Evolutionary conservation across 2,113 vertebrate genomes (phyloP).

Genomic region (Rhynchopsitta pachyrhyncha): DNA sequence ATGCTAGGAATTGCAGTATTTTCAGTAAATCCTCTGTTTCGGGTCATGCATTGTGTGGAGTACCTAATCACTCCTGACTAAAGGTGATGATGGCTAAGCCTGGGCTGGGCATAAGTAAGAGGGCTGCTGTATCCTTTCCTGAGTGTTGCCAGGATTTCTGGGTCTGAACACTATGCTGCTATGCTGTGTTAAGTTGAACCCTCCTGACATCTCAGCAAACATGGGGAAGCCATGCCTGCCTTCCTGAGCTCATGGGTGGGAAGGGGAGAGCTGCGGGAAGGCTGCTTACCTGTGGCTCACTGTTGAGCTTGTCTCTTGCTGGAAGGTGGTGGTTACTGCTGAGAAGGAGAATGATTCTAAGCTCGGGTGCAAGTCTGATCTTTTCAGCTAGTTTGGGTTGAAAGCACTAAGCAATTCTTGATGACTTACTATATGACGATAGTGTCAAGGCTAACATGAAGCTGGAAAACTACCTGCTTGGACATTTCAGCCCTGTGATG

Average conservation of each 20-base stretch:
- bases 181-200: not conserved
- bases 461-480: not conserved
- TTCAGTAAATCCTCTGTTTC: not conserved
- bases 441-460: not conserved
- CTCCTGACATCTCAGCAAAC: not conserved
- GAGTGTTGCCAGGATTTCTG: not conserved
- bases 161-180: not conserved
- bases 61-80: not conserved
- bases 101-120: not conserved
- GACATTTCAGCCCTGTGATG: not conserved
- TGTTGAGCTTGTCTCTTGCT: not conserved
- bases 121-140: rapidly evolving
- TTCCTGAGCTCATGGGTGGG: not conserved
- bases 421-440: not conserved
- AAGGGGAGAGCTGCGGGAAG: not conserved
- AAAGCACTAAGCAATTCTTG: not conserved
- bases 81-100: not conserved
- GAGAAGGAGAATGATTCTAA: not conserved
- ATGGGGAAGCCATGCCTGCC: rapidly evolving
- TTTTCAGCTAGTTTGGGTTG: not conserved
- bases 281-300: not conserved
- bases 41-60: not conserved
- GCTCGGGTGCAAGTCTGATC: not conserved
- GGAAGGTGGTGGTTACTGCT: not conserved
- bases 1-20: not conserved